Conservation (phyloP, 2,888 invertebrate genomes). For the Limnephilus lunatus region DNA sequence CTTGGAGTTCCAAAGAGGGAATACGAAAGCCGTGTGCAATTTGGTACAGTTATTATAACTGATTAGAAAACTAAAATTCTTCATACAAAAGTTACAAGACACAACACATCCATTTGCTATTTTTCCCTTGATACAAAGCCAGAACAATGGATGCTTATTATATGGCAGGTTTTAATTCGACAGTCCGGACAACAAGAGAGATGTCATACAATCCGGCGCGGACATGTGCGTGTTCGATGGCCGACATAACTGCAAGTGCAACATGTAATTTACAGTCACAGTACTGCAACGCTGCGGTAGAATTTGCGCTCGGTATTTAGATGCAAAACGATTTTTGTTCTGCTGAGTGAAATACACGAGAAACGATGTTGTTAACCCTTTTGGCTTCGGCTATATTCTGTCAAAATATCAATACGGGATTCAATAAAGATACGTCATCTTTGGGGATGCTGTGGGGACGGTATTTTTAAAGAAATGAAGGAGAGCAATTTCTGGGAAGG, state of each 20-base stretch:
- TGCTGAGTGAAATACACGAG: neutral
- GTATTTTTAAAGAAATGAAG: no score
- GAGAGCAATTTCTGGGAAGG: no score
- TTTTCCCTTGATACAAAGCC: neutral
- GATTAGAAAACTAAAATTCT: no score
- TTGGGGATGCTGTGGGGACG: no score
- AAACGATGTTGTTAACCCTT: neutral
- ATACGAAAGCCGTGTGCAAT: no score
- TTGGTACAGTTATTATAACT: no score
- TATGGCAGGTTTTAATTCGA: neutral
- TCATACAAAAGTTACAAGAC: neutral
- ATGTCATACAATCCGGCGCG: neutral
- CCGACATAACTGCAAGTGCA: conserved; percentile 2
- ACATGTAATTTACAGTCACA: neutral
- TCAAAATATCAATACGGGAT: no score
- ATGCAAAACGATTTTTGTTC: neutral
- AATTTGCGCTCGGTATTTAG: neutral
- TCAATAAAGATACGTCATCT: no score
- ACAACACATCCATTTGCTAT: neutral
- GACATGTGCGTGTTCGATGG: neutral
- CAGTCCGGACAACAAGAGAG: neutral
- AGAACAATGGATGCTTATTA: neutral
- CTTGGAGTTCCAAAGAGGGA: no score
- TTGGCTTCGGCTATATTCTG: no score
- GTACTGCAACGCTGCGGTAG: neutral